A percentile compares a stretch with the other conserved stretches of the same genome.
These are phyloP conservation scores for Lepidotrigona ventralis DNA, from an alignment of 1,140 invertebrate genomes.

Conservation along the genomic window DNA sequence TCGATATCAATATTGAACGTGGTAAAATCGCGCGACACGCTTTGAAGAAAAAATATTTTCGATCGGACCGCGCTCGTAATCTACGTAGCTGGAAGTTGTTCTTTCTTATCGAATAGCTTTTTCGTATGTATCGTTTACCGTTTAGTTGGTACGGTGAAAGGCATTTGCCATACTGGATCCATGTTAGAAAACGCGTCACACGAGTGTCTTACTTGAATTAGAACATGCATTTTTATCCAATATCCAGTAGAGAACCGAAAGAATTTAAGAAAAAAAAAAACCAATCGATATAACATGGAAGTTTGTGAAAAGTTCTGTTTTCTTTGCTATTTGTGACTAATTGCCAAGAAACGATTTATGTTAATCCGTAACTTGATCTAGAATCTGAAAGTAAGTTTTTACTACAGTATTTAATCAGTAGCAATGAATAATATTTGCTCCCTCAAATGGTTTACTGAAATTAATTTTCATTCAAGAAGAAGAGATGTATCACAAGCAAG, in stretches of 20 bases:
- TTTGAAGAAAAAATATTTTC: constrained; percentile 9
- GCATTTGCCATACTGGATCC: constrained; percentile 15
- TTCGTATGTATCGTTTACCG: neutral
- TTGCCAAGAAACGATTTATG: neutral
- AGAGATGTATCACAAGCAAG: neutral
- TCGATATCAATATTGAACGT: constrained; percentile 8
- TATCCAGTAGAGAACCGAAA: no score
- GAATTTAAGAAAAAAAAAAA: neutral
- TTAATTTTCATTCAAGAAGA: neutral
- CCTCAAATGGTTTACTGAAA: neutral
- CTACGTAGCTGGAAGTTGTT: neutral
- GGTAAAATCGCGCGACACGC: neutral
- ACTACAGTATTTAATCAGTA: neutral
- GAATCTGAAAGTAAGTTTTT: neutral
- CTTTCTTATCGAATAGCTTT: neutral
- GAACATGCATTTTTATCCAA: neutral
- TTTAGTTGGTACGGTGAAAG: constrained; percentile 23
- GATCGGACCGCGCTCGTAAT: neutral
- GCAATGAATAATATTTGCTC: neutral
- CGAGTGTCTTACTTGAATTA: neutral
- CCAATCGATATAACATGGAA: neutral
- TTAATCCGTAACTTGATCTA: neutral
- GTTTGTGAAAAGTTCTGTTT: neutral
- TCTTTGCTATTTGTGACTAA: neutral
- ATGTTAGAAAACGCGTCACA: neutral